Percentiles rank a stretch among this genome's conserved stretches.
These are phyloP conservation scores for Rhorus exstirpatorius DNA, from an alignment of 2,888 invertebrate genomes.

Conservation along the genomic window DNA sequence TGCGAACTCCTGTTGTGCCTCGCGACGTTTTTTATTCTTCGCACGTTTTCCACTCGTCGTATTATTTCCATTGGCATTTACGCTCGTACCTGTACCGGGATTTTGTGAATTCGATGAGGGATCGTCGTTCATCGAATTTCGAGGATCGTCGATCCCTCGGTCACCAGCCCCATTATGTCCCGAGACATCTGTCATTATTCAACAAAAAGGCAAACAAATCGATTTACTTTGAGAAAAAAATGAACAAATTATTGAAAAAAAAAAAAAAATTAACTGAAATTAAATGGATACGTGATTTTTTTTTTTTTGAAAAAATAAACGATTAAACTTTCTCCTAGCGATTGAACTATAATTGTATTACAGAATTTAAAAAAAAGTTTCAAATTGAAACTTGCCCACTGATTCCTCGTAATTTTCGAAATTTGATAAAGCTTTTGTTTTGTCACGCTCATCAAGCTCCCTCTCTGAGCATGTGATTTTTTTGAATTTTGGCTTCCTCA, in stretches of 20 bases:
- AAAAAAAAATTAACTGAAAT: not conserved
- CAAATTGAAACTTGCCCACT: too few species aligned
- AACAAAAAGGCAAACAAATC: conserved; percentile 8
- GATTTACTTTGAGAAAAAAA: not conserved
- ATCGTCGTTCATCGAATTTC: conserved; percentile 42
- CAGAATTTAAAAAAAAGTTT: too few species aligned
- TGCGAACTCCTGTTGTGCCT: conserved; percentile 82
- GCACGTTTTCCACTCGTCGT: conserved; percentile 77
- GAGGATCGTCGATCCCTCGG: not conserved
- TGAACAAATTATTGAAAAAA: not conserved
- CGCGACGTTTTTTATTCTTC: conserved; percentile 82
- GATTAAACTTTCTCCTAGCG: too few species aligned
- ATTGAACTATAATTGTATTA: too few species aligned
- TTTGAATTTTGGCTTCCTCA: too few species aligned
- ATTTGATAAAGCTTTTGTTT: too few species aligned
- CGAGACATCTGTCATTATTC: conserved; percentile 24
- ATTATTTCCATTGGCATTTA: conserved; percentile 43
- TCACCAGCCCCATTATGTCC: conserved; percentile 6
- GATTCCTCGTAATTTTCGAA: too few species aligned
- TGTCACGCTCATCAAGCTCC: too few species aligned
- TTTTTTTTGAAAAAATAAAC: too few species aligned
- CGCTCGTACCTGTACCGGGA: conserved; percentile 27
- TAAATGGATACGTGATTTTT: too few species aligned
- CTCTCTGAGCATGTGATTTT: too few species aligned
- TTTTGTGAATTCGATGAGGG: conserved; percentile 29